Conservation (phyloP, 2,888 invertebrate genomes). For the Polyommatus icarus region DNA sequence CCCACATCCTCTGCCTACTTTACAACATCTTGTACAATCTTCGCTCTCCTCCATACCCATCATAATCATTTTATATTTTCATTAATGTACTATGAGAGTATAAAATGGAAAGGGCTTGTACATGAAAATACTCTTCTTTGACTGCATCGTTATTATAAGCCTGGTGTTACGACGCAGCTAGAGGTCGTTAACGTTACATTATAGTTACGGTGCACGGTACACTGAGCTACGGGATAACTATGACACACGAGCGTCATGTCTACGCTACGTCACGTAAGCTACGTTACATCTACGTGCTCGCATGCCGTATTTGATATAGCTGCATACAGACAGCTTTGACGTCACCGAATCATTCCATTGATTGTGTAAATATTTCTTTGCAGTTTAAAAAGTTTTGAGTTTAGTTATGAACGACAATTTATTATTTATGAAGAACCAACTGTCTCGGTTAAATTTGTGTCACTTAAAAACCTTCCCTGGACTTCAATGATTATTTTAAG, state of each 20-base stretch:
- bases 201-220: neutral
- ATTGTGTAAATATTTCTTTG: neutral
- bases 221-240: neutral
- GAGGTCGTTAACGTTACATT: slow-evolving; percentile 7
- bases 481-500: no score
- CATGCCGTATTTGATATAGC: neutral
- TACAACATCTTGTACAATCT: no score
- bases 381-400: neutral
- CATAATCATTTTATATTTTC: no score
- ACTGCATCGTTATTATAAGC: neutral
- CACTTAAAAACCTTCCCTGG: no score
- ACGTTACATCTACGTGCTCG: neutral
- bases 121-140: neutral
- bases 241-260: slow-evolving; percentile 12
- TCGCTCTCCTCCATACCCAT: no score
- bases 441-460: no score
- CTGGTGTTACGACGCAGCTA: neutral
- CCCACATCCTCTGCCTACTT: no score
- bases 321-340: neutral
- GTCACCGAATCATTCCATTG: neutral
- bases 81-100: neutral
- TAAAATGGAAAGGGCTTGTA: neutral
- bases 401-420: no score
- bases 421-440: no score
- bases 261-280: neutral